These are phyloP conservation scores for Corynorhinus townsendii DNA, from an alignment of 2,113 vertebrate genomes.

Conservation along the genomic window DNA sequence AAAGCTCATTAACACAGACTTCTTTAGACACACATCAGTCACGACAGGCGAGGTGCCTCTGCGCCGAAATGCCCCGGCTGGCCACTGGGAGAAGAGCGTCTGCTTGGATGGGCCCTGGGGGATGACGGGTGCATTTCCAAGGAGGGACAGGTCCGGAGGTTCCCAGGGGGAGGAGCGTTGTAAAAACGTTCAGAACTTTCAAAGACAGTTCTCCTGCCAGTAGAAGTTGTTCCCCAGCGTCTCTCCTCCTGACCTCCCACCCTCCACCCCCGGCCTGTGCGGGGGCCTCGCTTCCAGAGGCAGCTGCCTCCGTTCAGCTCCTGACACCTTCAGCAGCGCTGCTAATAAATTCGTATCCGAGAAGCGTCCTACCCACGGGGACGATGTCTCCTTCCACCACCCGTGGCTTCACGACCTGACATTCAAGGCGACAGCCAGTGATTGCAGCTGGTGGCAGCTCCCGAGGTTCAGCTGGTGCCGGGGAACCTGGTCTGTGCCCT, in stretches of 20 bases:
- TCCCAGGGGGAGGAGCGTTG: not conserved
- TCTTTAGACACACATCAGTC: not conserved
- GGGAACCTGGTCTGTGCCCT: not conserved
- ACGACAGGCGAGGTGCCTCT: not conserved
- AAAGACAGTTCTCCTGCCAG: not conserved
- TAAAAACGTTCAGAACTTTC: not conserved
- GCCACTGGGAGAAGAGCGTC: not conserved
- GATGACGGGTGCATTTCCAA: not conserved
- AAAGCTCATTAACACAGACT: not conserved
- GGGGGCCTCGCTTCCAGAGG: not conserved
- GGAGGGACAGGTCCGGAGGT: not conserved
- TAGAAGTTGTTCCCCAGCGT: not conserved
- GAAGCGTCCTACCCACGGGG: constrained; percentile 71
- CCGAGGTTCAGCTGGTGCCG: not conserved
- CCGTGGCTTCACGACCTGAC: constrained; percentile 75
- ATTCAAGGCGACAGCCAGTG: constrained; percentile 39
- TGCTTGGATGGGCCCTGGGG: not conserved
- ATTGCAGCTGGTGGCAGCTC: constrained; percentile 51
- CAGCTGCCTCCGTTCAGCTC: constrained; percentile 59
- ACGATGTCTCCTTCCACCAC: constrained; percentile 83
- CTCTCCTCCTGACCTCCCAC: not conserved
- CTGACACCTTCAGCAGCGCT: constrained; percentile 53
- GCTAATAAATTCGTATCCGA: constrained; percentile 60
- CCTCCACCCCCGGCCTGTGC: not conserved
- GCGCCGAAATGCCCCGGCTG: not conserved